phyloP scores from a whole-genome alignment of 2,888 invertebrate species.

The Pyrrhia umbra region DNA sequence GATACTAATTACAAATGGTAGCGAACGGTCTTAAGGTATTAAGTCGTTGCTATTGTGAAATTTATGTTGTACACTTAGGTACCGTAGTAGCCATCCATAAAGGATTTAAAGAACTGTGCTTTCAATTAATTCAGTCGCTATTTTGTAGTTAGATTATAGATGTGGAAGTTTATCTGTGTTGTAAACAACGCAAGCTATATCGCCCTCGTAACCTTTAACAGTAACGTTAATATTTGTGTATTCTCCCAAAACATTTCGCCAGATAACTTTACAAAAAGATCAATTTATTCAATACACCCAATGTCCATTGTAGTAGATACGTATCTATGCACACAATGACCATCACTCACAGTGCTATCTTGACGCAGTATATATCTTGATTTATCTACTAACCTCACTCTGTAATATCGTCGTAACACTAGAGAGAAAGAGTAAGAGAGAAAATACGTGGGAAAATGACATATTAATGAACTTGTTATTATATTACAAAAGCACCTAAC shows the following conservation, averaged over 20 bases:
- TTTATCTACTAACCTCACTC: neutral
- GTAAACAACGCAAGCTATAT: no score
- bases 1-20: neutral
- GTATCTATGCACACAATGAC: conserved; percentile 1
- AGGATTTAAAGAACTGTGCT: no score
- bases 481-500: no score
- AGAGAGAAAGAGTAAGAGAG: no score
- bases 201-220: conserved; percentile 10
- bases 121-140: no score
- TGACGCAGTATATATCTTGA: neutral
- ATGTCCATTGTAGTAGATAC: neutral
- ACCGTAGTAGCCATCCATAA: no score
- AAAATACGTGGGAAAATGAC: neutral
- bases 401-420: neutral
- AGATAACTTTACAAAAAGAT: conserved; percentile 17
- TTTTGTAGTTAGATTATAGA: no score
- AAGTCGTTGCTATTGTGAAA: no score
- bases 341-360: conserved; percentile 26
- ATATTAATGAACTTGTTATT: conserved; percentile 1
- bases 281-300: conserved; percentile 8
- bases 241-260: neutral
- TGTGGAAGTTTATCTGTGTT: no score
- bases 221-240: neutral
- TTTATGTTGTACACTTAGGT: no score
- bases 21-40: no score